phyloP scores from a whole-genome alignment of 2,797 vertebrate species.

The Smutsia gigantea region DNA sequence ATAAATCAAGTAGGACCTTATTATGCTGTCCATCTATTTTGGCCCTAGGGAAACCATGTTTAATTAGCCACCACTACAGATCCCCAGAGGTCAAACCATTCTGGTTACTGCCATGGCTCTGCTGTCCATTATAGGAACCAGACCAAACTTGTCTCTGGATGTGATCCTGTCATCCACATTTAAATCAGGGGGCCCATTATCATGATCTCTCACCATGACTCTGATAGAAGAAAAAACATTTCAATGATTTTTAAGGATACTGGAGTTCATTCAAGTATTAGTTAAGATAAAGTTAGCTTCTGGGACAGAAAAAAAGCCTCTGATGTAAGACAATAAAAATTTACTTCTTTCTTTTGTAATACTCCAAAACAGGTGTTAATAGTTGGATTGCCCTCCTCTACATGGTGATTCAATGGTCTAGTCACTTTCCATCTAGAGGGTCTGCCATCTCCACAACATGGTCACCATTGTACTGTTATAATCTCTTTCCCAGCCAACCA shows the following conservation, averaged over 20 bases:
- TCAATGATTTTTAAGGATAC: not conserved
- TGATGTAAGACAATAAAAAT: conserved; percentile 8
- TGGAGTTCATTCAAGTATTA: not conserved
- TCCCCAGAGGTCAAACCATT: not conserved
- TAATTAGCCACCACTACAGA: not conserved
- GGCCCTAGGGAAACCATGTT: not conserved
- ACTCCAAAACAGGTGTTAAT: not conserved
- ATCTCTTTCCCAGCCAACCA: not conserved
- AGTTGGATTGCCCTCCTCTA: not conserved
- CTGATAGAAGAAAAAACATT: not conserved
- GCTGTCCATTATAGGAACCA: not conserved
- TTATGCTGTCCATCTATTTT: conserved; percentile 48
- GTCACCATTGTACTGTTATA: not conserved
- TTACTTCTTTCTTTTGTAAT: conserved; percentile 7
- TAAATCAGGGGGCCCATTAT: not conserved
- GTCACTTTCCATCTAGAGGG: not conserved
- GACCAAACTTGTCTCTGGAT: not conserved
- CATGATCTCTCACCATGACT: not conserved
- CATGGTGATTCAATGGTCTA: not conserved
- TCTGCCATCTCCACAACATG: not conserved
- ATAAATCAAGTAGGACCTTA: conserved; percentile 1
- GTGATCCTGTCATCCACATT: not conserved
- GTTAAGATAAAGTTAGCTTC: conserved; percentile 26
- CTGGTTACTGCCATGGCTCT: conserved; percentile 11
- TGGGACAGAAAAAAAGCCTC: not conserved